A percentile compares a stretch with the other conserved stretches of the same genome.
Evolutionary conservation across 2,797 vertebrate genomes (phyloP).

Genomic region (Myoxocephalus aenaeus): DNA sequence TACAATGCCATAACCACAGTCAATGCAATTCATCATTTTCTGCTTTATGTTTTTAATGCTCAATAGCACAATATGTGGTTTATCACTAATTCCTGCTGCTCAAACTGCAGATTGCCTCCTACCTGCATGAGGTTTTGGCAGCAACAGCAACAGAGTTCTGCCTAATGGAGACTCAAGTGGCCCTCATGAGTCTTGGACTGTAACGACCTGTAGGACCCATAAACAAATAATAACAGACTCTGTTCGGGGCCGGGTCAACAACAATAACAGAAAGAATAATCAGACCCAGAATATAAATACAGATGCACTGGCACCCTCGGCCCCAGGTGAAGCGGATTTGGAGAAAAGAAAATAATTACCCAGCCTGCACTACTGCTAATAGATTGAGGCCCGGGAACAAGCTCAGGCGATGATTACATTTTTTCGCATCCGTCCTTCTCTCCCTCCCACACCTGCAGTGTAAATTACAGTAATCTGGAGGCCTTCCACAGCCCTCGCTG

Average conservation of each 20-base stretch:
- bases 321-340: conserved; percentile 40
- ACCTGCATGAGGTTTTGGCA: conserved; percentile 4
- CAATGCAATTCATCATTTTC: conserved; percentile 15
- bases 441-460: conserved; percentile 66
- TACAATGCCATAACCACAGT: too few relatives aligned
- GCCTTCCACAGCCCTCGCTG: conserved; percentile 63
- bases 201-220: conserved; percentile 4
- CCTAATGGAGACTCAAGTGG: conserved; percentile 37
- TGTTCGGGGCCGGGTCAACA: conserved; percentile 11
- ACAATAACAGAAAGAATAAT: conserved; percentile 19
- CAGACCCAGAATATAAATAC: conserved; percentile 53
- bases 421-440: conserved; percentile 60
- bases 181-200: conserved; percentile 9
- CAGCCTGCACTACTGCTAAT: conserved; percentile 56
- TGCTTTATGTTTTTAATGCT: conserved; percentile 24
- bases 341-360: conserved; percentile 66
- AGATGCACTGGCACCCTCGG: conserved; percentile 47
- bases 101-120: conserved; percentile 17
- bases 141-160: conserved; percentile 1
- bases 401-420: conserved; percentile 73
- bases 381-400: conserved; percentile 67
- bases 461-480: conserved; percentile 67
- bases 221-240: conserved; percentile 12
- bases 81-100: conserved; percentile 23
- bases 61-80: conserved; percentile 25